Evolutionary conservation across 2,113 vertebrate species (phyloP).

Genomic region (Mungos mungo): DNA sequence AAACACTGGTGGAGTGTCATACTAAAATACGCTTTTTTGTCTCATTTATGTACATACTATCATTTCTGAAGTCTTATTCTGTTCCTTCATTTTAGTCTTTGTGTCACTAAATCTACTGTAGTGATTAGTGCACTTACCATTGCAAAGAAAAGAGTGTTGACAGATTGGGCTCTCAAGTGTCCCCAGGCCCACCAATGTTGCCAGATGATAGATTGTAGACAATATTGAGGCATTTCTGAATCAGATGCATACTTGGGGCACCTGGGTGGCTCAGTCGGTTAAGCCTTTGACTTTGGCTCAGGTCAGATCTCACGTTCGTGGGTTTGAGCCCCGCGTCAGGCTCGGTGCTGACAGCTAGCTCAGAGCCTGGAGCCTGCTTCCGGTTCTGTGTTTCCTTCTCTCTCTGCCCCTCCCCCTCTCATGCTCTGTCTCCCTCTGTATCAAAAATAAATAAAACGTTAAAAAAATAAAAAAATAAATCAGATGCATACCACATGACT

Average conservation of each 20-base stretch:
- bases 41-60: not conserved
- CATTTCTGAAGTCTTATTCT: not conserved
- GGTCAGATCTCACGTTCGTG: too few species aligned
- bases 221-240: not conserved
- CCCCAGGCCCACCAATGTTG: not conserved
- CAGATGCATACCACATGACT: not conserved
- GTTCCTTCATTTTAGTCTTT: not conserved
- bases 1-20: not conserved
- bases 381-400: too few species aligned
- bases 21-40: not conserved
- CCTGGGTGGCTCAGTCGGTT: too few species aligned
- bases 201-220: not conserved
- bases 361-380: too few species aligned
- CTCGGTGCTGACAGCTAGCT: too few species aligned
- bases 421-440: too few species aligned
- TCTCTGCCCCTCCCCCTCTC: too few species aligned
- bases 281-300: too few species aligned
- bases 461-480: too few species aligned
- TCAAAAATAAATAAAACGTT: too few species aligned
- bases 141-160: not conserved
- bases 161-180: not conserved
- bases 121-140: not conserved
- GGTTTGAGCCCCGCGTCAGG: too few species aligned
- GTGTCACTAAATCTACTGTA: not conserved
- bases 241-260: too few species aligned